phyloP scores from a whole-genome alignment of 2,113 vertebrate species.

The Toxotes jaculatrix region DNA sequence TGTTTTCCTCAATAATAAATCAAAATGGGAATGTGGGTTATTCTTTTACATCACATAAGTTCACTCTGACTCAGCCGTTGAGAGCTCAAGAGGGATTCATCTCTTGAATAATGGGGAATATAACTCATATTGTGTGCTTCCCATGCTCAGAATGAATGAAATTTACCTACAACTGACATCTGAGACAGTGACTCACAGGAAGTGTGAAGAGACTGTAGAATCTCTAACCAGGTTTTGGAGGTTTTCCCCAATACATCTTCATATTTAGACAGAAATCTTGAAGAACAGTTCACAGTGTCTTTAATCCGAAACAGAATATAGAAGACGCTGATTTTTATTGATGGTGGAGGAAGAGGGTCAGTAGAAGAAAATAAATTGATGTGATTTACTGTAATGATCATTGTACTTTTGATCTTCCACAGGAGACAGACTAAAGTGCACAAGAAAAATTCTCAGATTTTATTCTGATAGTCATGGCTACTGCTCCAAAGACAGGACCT shows the following conservation, averaged over 20 bases:
- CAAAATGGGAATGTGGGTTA: not conserved
- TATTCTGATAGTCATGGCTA: not conserved
- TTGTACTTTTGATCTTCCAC: not conserved
- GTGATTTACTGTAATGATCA: slow-evolving; percentile 7
- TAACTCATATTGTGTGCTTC: not conserved
- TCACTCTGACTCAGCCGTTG: not conserved
- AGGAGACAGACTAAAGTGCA: not conserved
- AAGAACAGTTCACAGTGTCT: not conserved
- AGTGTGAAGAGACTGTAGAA: not conserved
- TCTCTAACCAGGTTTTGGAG: not conserved
- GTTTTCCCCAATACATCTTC: not conserved
- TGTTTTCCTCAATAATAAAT: not conserved
- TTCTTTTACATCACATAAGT: not conserved
- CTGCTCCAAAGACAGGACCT: not conserved
- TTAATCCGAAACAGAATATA: not conserved
- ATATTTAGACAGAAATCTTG: not conserved
- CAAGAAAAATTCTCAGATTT: not conserved
- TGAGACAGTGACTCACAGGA: not conserved
- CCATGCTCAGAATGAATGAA: no score
- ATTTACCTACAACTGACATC: not conserved
- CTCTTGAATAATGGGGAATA: not conserved
- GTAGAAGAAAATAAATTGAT: not conserved
- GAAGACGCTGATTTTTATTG: slow-evolving; percentile 3
- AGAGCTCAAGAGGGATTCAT: not conserved
- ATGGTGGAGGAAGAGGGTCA: not conserved